Evolutionary conservation across 1,140 invertebrate species (phyloP), one percentile per base, ranked within the genome.

Genomic region (Galleria mellonella): DNA sequence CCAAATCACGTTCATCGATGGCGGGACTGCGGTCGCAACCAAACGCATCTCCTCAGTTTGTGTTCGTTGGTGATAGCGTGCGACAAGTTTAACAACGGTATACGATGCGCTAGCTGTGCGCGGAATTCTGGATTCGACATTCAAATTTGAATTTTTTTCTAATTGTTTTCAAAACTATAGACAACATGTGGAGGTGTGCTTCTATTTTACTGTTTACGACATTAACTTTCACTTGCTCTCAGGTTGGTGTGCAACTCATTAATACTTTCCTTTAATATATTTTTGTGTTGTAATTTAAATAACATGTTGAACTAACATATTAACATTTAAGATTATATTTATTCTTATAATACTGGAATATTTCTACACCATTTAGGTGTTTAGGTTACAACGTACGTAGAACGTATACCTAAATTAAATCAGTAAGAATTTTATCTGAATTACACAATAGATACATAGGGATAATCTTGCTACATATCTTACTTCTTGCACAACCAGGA

Each of bases 1-100:
- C 64, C 67, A 66, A 82, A 79, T 72, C 70, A 78, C 73, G 74
- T 78, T 42, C 47, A 59, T 44, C 43, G 56, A 52, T 52, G 36
- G 51, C 55, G 44, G 37, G 43, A 57, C 45, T 42, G 43, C 36
- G 14, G 54, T 41, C 41, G 47, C 45, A 6, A 23, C 17, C 17
- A 43, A 37, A 50, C 62, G 54, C 56, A 65, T 71, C 68, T 77
- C 78, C 68, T 77, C 78, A 79, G 78, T 83, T 62, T 71, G 62
- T 61, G 67, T 64, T 53, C 55, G 64, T 63, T 62, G 50, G 62
- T 52, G 64, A 65, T 38, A 64, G 67, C 62, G 68, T 60, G 69
- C 64, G 64, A 72, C 73, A 60, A 71, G 58, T 72, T 71, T 48
- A 67, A 69, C 54, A 49, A 43, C 55, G 38, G 51, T 59, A 47